Evolutionary conservation across 2,888 invertebrate species (phyloP).

Genomic region (Diarsia dahlii): DNA sequence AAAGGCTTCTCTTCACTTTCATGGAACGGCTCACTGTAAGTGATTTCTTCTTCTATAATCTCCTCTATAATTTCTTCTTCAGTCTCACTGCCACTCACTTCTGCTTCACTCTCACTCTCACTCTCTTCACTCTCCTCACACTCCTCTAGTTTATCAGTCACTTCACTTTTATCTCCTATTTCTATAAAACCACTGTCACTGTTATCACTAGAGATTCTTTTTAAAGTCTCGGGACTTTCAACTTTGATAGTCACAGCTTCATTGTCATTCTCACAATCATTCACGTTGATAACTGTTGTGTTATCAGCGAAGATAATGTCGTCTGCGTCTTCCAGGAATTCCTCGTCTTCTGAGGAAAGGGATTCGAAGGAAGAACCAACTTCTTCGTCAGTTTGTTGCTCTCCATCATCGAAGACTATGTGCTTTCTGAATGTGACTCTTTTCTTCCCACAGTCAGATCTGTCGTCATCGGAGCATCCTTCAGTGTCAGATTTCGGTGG

Average conservation of each 20-base stretch:
- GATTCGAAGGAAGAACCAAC: slow-evolving; percentile 86
- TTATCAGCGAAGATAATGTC: slow-evolving; percentile 78
- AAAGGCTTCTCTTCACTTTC: slow-evolving; percentile 16
- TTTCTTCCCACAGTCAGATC: slow-evolving; percentile 86
- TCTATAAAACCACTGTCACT: slow-evolving; percentile 89
- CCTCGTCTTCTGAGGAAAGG: slow-evolving; percentile 82
- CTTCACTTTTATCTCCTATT: slow-evolving; percentile 81
- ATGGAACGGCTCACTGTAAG: slow-evolving; percentile 45
- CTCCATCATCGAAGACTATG: slow-evolving; percentile 89
- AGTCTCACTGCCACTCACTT: slow-evolving; percentile 74
- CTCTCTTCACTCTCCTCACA: slow-evolving; percentile 68
- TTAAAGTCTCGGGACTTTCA: slow-evolving; percentile 76
- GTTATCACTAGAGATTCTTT: slow-evolving; percentile 85
- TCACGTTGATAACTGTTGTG: slow-evolving; percentile 81
- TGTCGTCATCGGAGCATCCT: slow-evolving; percentile 86
- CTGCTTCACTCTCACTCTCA: slow-evolving; percentile 80
- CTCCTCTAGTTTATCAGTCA: slow-evolving; percentile 67
- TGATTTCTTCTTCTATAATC: slow-evolving; percentile 72
- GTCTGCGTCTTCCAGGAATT: slow-evolving; percentile 84
- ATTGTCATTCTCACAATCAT: slow-evolving; percentile 63
- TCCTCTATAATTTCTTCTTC: slow-evolving; percentile 73
- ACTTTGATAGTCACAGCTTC: slow-evolving; percentile 78
- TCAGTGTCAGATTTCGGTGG: slow-evolving; percentile 85
- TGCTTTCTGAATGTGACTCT: slow-evolving; percentile 87
- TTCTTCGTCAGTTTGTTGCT: slow-evolving; percentile 87